phyloP scores from a whole-genome alignment of 2,797 vertebrate species.

The Bovichtus diacanthus region DNA sequence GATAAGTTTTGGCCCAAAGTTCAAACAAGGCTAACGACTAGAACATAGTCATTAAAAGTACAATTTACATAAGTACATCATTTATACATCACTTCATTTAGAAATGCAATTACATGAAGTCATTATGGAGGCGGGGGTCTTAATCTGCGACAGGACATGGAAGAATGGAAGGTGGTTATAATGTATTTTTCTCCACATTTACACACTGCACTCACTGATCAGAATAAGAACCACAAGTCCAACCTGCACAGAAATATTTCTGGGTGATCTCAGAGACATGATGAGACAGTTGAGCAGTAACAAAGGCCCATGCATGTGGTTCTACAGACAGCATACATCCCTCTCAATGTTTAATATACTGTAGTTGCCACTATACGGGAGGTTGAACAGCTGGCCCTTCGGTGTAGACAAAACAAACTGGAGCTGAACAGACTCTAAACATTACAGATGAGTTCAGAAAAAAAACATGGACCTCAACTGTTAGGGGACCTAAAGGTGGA shows the following conservation, averaged over 20 bases:
- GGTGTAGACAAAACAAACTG: slow-evolving; percentile 49
- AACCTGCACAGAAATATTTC: neutral
- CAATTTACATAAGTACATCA: slow-evolving; percentile 38
- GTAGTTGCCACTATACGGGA: slow-evolving; percentile 31
- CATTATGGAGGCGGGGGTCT: slow-evolving; percentile 8
- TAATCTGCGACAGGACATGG: neutral
- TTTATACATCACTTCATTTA: slow-evolving; percentile 34
- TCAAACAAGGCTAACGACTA: slow-evolving; percentile 29
- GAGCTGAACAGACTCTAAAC: slow-evolving; percentile 40
- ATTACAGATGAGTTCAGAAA: slow-evolving; percentile 43
- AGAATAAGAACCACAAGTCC: neutral
- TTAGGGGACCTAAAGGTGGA: slow-evolving; percentile 4
- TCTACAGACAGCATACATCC: slow-evolving; percentile 2
- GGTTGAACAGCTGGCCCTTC: slow-evolving; percentile 47
- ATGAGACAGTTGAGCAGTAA: neutral
- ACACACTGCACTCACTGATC: neutral
- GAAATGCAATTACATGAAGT: slow-evolving; percentile 47
- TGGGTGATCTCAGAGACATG: neutral
- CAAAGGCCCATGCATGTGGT: neutral
- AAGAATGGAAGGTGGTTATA: neutral
- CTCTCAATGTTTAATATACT: slow-evolving; percentile 53
- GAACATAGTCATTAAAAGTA: slow-evolving; percentile 40
- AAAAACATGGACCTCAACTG: slow-evolving; percentile 6
- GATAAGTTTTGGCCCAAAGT: slow-evolving; percentile 11
- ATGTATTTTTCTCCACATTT: neutral